Evolutionary conservation across 2,888 invertebrate species (phyloP).

Genomic region (Habrosyne pyritoides): DNA sequence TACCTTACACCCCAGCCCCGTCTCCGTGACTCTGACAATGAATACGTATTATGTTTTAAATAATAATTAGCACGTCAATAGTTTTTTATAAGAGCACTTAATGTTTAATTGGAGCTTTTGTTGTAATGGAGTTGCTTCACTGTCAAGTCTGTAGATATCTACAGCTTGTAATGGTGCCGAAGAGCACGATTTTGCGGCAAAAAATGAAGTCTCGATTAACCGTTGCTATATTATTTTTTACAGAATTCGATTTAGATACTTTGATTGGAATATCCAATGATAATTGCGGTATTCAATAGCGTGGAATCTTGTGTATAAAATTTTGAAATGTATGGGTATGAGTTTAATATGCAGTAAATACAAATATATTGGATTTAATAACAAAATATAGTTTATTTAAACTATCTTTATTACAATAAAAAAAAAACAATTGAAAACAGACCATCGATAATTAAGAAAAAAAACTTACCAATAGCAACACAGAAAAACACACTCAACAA

Average conservation of each 20-base stretch:
- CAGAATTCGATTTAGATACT: not conserved
- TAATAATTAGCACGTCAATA: constrained; percentile 47
- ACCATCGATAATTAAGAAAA: constrained; percentile 7
- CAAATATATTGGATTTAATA: no score
- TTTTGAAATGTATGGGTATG: not conserved
- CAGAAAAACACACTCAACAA: constrained; percentile 66
- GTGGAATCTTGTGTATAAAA: constrained; percentile 7
- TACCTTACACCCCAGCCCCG: constrained; percentile 33
- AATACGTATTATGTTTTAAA: constrained; percentile 26
- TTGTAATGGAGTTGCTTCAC: constrained; percentile 3
- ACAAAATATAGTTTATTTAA: no score
- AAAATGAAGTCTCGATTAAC: constrained; percentile 4
- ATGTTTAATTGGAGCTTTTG: constrained; percentile 37
- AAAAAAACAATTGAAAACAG: not conserved
- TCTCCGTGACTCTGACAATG: constrained; percentile 45
- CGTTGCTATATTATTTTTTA: constrained; percentile 12
- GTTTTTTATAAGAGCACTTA: constrained; percentile 45
- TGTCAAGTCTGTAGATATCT: not conserved
- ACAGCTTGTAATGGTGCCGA: constrained; percentile 16
- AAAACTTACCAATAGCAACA: constrained; percentile 69
- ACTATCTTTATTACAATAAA: not conserved
- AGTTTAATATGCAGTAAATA: no score
- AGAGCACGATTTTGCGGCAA: constrained; percentile 31
- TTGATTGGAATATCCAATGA: constrained; percentile 5
- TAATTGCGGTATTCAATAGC: not conserved